Evolutionary conservation across 1,140 invertebrate species (phyloP).

Genomic region (Pachypsylla venusta): DNA sequence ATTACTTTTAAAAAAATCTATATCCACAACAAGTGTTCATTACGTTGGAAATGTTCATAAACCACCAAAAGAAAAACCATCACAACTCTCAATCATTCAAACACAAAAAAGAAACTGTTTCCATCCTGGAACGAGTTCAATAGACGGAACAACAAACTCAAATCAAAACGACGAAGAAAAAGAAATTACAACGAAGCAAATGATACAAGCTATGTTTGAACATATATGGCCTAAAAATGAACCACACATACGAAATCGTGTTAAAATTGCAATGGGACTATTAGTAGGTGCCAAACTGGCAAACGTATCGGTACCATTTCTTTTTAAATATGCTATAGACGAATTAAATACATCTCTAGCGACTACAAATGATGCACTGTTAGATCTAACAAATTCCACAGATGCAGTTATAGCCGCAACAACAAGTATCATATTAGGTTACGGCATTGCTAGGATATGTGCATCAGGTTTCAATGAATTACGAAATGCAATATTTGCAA

Average conservation of each 20-base stretch:
- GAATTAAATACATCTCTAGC: slow-evolving; percentile 51
- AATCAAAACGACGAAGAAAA: slow-evolving; percentile 13
- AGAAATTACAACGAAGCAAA: slow-evolving; percentile 52
- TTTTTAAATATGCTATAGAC: slow-evolving; percentile 91
- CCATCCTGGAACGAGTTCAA: slow-evolving; percentile 65
- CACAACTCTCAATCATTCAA: slow-evolving; percentile 22
- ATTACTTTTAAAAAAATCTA: no score
- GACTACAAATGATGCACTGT: slow-evolving; percentile 33
- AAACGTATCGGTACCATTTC: slow-evolving; percentile 90
- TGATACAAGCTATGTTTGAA: slow-evolving; percentile 71
- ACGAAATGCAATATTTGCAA: slow-evolving; percentile 94
- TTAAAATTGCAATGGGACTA: slow-evolving; percentile 66
- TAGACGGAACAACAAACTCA: slow-evolving; percentile 35
- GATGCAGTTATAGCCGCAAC: slow-evolving; percentile 55
- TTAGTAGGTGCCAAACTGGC: slow-evolving; percentile 68
- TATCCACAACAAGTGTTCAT: no score
- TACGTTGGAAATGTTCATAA: no score
- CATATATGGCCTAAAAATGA: slow-evolving; percentile 96
- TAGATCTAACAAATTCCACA: slow-evolving; percentile 52
- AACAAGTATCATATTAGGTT: slow-evolving; percentile 72
- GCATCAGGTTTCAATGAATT: slow-evolving; percentile 90
- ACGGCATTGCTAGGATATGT: slow-evolving; percentile 81
- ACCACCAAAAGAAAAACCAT: background rate
- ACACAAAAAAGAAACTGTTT: slow-evolving; percentile 66
- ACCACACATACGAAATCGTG: slow-evolving; percentile 56